Conservation (phyloP, 2,113 vertebrate genomes). For the Psittacus erithacus region DNA sequence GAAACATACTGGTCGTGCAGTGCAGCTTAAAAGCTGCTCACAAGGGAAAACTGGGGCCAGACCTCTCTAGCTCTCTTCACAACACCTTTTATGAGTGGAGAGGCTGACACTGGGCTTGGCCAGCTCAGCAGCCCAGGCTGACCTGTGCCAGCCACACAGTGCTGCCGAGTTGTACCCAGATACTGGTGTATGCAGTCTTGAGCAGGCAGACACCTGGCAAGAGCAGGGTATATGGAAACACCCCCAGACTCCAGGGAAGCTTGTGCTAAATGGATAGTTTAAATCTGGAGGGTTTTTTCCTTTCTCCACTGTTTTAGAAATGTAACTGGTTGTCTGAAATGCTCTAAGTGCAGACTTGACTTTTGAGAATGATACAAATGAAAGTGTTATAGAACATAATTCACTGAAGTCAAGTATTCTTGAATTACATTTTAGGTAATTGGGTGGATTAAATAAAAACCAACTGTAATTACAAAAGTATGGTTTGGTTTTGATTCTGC, state of each 20-base stretch:
- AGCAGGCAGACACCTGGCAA: fast-evolving
- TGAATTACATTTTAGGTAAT: conserved; percentile 68
- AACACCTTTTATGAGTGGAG: fast-evolving
- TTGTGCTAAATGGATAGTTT: not conserved
- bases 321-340: conserved; percentile 39
- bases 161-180: not conserved
- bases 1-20: not conserved
- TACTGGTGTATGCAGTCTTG: not conserved
- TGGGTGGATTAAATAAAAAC: conserved; percentile 56
- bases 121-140: not conserved
- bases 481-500: conserved; percentile 31
- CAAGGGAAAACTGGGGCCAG: not conserved
- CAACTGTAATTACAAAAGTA: conserved; percentile 48
- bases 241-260: not conserved
- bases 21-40: not conserved
- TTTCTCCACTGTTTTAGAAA: not conserved
- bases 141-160: fast-evolving
- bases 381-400: conserved; percentile 58
- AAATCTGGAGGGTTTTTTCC: not conserved
- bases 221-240: not conserved
- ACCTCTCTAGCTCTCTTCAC: not conserved
- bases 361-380: conserved; percentile 55
- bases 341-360: conserved; percentile 68
- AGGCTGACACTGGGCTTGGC: not conserved
- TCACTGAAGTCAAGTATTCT: conserved; percentile 67